phyloP scores from a whole-genome alignment of 2,113 vertebrate genomes.

The Ptychochromis oligacanthus region DNA sequence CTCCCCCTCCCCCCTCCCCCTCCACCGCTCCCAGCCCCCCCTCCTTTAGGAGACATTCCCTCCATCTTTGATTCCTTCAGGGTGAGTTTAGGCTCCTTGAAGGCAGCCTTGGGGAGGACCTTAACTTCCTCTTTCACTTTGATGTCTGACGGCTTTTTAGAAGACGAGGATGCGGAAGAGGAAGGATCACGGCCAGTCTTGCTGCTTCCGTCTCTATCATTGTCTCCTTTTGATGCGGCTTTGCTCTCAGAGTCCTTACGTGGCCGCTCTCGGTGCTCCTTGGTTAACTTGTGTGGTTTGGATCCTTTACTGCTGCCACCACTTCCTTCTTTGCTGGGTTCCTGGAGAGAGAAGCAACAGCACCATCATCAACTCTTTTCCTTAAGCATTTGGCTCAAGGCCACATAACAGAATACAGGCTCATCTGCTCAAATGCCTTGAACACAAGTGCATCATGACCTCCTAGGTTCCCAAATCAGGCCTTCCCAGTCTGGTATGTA shows the following conservation, averaged over 20 bases:
- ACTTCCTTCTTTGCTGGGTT: slow-evolving; percentile 82
- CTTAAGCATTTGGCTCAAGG: background rate
- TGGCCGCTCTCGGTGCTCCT: slow-evolving; percentile 94
- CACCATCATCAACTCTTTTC: background rate
- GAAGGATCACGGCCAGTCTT: slow-evolving; percentile 77
- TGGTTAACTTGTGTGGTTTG: slow-evolving; percentile 93
- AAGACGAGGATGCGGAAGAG: slow-evolving; percentile 77
- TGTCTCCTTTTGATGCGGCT: slow-evolving; percentile 83
- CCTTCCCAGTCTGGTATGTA: background rate
- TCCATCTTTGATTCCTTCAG: slow-evolving; percentile 96
- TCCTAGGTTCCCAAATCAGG: background rate
- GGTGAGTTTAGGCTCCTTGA: slow-evolving; percentile 97
- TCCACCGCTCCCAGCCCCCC: slow-evolving; percentile 82
- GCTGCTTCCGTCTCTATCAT: slow-evolving; percentile 84
- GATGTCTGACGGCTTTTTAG: slow-evolving; percentile 88
- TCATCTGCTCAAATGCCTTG: background rate
- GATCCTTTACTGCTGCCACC: slow-evolving; percentile 84
- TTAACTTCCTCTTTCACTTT: slow-evolving; percentile 94
- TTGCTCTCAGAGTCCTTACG: slow-evolving; percentile 98
- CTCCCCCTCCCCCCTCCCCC: slow-evolving; percentile 78
- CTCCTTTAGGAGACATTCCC: slow-evolving; percentile 93
- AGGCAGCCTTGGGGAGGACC: slow-evolving; percentile 91
- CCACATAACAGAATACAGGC: background rate
- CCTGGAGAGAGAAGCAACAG: slow-evolving; percentile 57
- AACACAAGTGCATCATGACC: background rate